phyloP scores from a whole-genome alignment of 2,797 vertebrate genomes.

The Carduelis carduelis region DNA sequence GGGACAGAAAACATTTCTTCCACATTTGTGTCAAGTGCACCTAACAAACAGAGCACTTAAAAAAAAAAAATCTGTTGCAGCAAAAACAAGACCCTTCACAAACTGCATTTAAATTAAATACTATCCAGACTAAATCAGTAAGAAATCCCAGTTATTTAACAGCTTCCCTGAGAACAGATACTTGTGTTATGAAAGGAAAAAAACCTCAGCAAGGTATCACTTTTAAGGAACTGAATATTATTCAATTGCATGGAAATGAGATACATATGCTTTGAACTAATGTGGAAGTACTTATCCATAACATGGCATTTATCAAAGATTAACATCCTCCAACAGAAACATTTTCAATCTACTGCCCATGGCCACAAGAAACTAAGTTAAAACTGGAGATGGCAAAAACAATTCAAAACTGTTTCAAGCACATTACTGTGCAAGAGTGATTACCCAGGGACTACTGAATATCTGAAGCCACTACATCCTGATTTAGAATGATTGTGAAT shows the following conservation, averaged over 20 bases:
- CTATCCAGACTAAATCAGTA: neutral
- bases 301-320: neutral
- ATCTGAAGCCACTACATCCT: neutral
- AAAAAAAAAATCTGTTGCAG: neutral
- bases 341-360: neutral
- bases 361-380: neutral
- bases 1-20: neutral
- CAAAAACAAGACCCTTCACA: neutral
- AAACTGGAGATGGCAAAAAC: neutral
- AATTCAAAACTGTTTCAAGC: neutral
- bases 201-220: neutral
- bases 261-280: neutral
- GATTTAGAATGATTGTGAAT: neutral
- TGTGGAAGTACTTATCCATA: neutral
- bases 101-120: constrained; percentile 24
- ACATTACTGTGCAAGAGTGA: neutral
- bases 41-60: neutral
- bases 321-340: neutral
- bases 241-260: neutral
- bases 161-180: neutral
- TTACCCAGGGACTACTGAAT: neutral
- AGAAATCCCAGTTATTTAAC: neutral
- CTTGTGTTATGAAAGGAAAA: neutral
- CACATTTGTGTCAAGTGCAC: neutral
- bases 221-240: neutral